Evolutionary conservation across 2,888 invertebrate genomes (phyloP), one percentile per base, ranked within the genome.

Genomic region (Phyllotreta cruciferae): DNA sequence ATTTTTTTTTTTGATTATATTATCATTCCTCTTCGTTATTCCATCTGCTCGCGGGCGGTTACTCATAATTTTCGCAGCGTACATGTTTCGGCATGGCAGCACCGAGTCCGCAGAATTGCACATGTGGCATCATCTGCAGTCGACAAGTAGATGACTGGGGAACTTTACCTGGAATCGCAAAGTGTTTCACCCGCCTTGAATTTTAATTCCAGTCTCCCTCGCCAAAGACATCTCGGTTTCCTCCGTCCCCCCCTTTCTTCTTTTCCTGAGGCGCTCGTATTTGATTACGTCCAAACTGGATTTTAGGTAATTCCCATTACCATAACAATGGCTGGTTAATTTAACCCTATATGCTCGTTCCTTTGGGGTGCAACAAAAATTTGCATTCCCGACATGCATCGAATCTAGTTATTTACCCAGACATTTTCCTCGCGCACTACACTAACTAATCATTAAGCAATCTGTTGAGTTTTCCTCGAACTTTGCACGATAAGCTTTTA

Each of bases 151-250:
- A 49, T 47, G 34, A n/a, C n/a, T n/a, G n/a, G 39, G n/a, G 58
- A 62, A 58, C 63, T 65, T 65, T 61, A 64, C 67, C 63, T 64
- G 57, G 63, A 64, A 65, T 62, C 56, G 62, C 67, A 60, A 60
- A 62, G 63, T 58, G 60, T 63, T 63, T 63, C 60, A 62, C 63
- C 36, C 41, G 63, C 24, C 60, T 63, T 65, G 67, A 68, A 68
- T 66, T 66, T 57, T 66, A 66, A 66, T 68, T 68, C 66, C 65
- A 4, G 2, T 24, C 24, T 24, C 24, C 53, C 57, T 24, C 24
- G 45, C 57, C 24, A 4, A 24, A 24, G 24, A 24, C 24, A 24
- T 24, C 24, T 24, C 24, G 24, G 24, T 24, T 24, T 24, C 24
- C 24, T 24, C 4, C 4, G 1, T 24, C 24, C 24, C 4, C 24